Evolutionary conservation across 2,113 vertebrate species (phyloP), one percentile per base, ranked within the genome.

Genomic region (Rhinopomastus cyanomelas): DNA sequence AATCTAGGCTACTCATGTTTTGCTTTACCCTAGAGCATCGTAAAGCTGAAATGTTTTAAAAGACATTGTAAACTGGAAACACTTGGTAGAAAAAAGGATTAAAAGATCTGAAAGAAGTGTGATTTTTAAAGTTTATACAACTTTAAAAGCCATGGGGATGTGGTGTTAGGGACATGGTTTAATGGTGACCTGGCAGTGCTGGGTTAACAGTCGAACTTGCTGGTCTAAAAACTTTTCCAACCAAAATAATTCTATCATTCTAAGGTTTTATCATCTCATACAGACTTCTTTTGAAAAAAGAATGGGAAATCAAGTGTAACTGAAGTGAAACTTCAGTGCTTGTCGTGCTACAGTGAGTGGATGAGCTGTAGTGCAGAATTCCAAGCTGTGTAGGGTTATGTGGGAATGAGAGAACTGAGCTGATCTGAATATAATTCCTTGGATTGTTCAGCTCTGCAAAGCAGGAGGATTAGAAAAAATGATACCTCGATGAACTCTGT

Each of bases 351-450:
- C 46, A 49, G 46, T 82, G 59, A n/a, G 27, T 69, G 17, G 36
- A 46, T 57, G 44, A 85, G 16, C 32, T 89, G 25, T 56, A 75
- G 0, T 32, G n/a, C 65, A 71, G 48, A 81, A 76, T 87, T 81
- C 36, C 36, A 37, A 53, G 29, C 32, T 88, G 46, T 46, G n/a
- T 48, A 56, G 51, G 12, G 55, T 89, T 75, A 56, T 20, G 48
- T 1, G 8, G 67, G 62, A 87, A 11, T 53, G 55, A 65, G 51
- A 80, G 13, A 88, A 67, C 57, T 71, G 57, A 76, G 32, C 59
- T 6, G 3, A 65, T 51, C 71, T 85, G 82, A 91, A 95, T 87
- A 82, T 49, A 87, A 68, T 76, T 87, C 62, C 42, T 79, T 57
- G 15, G 19, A 65, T 76, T 37, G 85, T 82, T 80, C 34, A 82